Evolutionary conservation across 2,797 vertebrate species (phyloP).

Genomic region (Aplochiton taeniatus): DNA sequence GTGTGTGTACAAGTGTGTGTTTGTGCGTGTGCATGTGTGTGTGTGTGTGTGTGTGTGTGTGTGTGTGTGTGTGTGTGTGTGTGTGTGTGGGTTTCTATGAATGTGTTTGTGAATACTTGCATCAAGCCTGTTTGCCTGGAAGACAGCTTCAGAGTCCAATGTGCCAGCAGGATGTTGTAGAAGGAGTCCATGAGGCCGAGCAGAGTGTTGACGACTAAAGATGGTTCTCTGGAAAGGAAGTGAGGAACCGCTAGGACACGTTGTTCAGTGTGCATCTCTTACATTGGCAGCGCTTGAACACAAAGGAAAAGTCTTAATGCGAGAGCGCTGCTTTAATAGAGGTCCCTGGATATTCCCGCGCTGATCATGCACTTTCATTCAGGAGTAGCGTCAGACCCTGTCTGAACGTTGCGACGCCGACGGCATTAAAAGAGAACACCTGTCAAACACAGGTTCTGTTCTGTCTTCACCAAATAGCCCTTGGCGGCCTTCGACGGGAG

Average conservation of each 20-base stretch:
- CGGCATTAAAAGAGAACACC: conserved; percentile 49
- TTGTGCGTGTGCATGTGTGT: conserved; percentile 5
- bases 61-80: neutral
- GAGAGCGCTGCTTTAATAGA: too few species aligned
- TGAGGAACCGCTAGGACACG: too few species aligned
- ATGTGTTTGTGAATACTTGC: neutral
- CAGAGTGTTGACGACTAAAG: too few species aligned
- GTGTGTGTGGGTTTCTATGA: neutral
- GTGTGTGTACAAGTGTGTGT: neutral
- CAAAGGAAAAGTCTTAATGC: too few species aligned
- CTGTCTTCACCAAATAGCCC: conserved; percentile 59
- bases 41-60: neutral
- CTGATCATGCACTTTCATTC: neutral
- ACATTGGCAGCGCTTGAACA: too few species aligned
- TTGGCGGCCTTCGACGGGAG: conserved; percentile 49
- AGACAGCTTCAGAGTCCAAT: neutral
- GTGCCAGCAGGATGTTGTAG: neutral
- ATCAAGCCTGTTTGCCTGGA: neutral
- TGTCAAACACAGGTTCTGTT: conserved; percentile 50
- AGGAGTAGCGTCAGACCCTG: conserved; percentile 32
- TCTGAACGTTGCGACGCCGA: conserved; percentile 40
- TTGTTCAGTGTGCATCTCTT: too few species aligned
- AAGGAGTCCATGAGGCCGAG: neutral
- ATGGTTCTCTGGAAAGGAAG: too few species aligned
- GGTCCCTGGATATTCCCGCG: neutral